Evolutionary conservation across 2,113 vertebrate genomes (phyloP).

Genomic region (Pica pica): DNA sequence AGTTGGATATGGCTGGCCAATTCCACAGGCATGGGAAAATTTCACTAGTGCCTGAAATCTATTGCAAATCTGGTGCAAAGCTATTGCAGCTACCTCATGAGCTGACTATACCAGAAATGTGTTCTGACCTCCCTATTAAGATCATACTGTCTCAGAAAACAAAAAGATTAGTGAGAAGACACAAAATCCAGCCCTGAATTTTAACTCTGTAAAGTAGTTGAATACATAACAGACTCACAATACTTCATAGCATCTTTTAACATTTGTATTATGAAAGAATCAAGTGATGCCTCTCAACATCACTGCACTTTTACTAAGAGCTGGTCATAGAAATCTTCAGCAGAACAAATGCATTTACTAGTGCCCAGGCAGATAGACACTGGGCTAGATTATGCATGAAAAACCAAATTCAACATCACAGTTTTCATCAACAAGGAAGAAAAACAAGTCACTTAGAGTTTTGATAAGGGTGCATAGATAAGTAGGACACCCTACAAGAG

Average conservation of each 20-base stretch:
- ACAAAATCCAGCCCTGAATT: not conserved
- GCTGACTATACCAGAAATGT: not conserved
- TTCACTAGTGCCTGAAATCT: not conserved
- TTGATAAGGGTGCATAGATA: not conserved
- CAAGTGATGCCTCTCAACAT: not conserved
- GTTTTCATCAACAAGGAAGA: not conserved
- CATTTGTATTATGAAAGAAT: not conserved
- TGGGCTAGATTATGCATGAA: not conserved
- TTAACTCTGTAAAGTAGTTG: not conserved
- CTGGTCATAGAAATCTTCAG: not conserved
- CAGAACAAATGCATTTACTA: not conserved
- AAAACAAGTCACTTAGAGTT: not conserved
- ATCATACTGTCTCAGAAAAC: not conserved
- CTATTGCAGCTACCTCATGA: not conserved
- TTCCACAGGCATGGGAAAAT: not conserved
- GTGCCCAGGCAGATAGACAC: not conserved
- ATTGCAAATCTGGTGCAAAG: not conserved
- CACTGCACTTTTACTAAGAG: not conserved
- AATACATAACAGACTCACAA: not conserved
- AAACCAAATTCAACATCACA: not conserved
- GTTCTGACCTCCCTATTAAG: not conserved
- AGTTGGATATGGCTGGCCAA: not conserved
- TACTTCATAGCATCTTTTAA: not conserved
- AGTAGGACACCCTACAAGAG: not conserved
- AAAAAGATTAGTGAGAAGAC: not conserved